phyloP scores from a whole-genome alignment of 1,140 invertebrate species.

The Melipona quadrifasciata region DNA sequence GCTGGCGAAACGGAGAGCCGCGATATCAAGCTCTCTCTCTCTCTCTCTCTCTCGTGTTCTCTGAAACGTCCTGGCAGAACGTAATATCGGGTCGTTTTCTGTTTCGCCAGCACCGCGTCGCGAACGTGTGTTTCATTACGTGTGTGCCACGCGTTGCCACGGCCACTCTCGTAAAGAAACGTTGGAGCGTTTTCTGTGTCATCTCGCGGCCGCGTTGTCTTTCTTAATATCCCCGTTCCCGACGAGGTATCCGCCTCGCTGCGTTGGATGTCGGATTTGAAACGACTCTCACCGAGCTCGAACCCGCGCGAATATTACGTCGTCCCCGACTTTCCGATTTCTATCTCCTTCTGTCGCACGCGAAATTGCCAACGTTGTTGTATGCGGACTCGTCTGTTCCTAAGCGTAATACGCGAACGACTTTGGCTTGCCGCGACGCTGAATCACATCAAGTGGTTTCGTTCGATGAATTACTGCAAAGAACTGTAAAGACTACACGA shows the following conservation, averaged over 20 bases:
- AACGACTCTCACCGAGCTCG: not conserved
- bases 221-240: slow-evolving; percentile 15
- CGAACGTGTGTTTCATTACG: slow-evolving; percentile 4
- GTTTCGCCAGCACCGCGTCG: not conserved
- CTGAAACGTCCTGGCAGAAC: slow-evolving; percentile 5
- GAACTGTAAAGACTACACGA: too few relatives aligned
- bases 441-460: too few relatives aligned
- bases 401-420: too few relatives aligned
- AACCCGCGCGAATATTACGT: not conserved
- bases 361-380: not conserved
- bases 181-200: slow-evolving; percentile 20
- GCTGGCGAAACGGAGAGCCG: not conserved
- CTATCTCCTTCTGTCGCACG: not conserved
- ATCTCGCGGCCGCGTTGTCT: slow-evolving; percentile 11
- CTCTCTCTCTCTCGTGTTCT: slow-evolving; percentile 26
- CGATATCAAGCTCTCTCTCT: slow-evolving; percentile 18
- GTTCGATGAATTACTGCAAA: too few relatives aligned
- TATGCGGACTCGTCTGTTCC: too few relatives aligned
- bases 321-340: not conserved
- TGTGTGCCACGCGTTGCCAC: slow-evolving; percentile 8
- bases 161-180: slow-evolving; percentile 2
- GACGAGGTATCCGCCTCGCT: not conserved
- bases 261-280: not conserved
- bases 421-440: too few relatives aligned
- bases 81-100: slow-evolving; percentile 24